Percentiles rank a stretch among this genome's conserved stretches.
phyloP scores from a whole-genome alignment of 2,113 vertebrate species.

The Corythaixoides concolor region DNA sequence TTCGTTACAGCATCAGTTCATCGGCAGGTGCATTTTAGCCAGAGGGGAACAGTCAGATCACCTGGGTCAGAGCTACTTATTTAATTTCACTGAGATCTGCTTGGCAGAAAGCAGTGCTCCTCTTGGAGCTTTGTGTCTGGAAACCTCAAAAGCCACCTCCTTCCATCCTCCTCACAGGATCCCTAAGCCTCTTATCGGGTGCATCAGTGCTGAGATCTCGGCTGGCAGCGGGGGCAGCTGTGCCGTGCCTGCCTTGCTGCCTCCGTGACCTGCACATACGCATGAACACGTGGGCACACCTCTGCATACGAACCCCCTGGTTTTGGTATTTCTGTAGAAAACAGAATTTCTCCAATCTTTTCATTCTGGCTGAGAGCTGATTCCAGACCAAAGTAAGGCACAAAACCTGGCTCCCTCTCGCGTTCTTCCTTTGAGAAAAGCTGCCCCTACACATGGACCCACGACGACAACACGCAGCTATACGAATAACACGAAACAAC shows the following conservation, averaged over 20 bases:
- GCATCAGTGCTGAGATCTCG: neutral
- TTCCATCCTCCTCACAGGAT: neutral
- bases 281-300: fast-evolving
- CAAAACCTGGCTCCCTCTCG: neutral
- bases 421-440: neutral
- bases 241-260: fast-evolving
- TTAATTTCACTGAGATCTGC: neutral
- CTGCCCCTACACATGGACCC: neutral
- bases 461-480: fast-evolving
- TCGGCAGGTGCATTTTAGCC: neutral
- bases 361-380: neutral
- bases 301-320: fast-evolving
- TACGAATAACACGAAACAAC: neutral
- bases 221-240: neutral
- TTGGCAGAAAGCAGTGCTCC: neutral
- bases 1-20: neutral
- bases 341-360: fast-evolving
- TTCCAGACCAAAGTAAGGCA: neutral
- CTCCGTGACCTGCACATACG: fast-evolving
- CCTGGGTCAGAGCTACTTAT: neutral
- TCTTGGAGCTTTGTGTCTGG: neutral
- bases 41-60: neutral
- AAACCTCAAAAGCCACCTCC: neutral
- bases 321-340: neutral
- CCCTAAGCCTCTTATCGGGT: neutral